phyloP scores from a whole-genome alignment of 1,140 invertebrate genomes.

The Drosophila yakuba region DNA sequence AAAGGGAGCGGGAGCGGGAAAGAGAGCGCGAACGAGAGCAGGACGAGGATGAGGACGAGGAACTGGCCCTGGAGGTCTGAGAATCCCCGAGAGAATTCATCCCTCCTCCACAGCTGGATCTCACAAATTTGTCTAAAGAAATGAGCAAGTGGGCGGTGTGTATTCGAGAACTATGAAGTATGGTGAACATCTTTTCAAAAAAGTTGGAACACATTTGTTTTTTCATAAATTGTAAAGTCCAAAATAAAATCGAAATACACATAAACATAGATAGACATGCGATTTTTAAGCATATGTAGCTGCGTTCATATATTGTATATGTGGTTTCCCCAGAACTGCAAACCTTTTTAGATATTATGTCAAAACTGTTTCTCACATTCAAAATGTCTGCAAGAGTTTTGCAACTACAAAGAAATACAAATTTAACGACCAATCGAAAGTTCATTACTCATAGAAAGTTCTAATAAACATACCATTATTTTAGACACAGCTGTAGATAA shows the following conservation, averaged over 20 bases:
- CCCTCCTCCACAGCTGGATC: slow-evolving; percentile 56
- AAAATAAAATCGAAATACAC: neutral
- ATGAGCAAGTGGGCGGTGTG: slow-evolving; percentile 8
- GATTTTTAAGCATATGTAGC: neutral
- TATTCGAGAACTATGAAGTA: slow-evolving; percentile 7
- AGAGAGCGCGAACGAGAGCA: slow-evolving; percentile 20
- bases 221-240: neutral
- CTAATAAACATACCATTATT: neutral
- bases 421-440: neutral
- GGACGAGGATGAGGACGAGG: slow-evolving; percentile 71
- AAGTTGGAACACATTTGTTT: neutral
- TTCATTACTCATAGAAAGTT: neutral
- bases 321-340: too few relatives aligned
- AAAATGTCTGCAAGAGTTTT: neutral
- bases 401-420: neutral
- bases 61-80: slow-evolving; percentile 80
- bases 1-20: slow-evolving; percentile 18
- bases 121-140: slow-evolving; percentile 52
- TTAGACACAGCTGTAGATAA: neutral
- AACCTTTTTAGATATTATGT: neutral
- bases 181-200: slow-evolving; percentile 1
- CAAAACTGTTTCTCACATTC: neutral
- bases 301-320: neutral
- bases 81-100: neutral
- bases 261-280: neutral